Conservation (phyloP, 2,113 vertebrate species). For the Nyctibius bracteatus region DNA sequence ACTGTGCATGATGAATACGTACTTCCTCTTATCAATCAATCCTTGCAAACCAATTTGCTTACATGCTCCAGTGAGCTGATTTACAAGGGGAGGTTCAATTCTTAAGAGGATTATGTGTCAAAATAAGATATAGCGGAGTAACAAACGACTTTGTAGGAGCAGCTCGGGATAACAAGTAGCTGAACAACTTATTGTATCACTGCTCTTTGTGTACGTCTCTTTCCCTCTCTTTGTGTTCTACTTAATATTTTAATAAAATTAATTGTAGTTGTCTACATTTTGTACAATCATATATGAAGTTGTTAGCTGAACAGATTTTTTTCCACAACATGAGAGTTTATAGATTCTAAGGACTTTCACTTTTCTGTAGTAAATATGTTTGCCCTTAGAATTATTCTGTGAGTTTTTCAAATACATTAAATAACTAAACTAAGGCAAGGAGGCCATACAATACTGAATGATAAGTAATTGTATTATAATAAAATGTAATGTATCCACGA, state of each 20-base stretch:
- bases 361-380: not conserved
- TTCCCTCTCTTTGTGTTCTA: not conserved
- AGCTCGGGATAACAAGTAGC: not conserved
- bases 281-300: not conserved
- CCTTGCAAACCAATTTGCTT: conserved; percentile 1
- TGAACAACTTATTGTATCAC: not conserved
- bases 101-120: not conserved
- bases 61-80: not conserved
- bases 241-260: not conserved
- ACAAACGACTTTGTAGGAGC: not conserved
- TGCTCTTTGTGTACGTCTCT: not conserved
- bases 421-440: not conserved
- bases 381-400: not conserved
- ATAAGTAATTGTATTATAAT: not conserved
- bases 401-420: not conserved
- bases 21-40: not conserved
- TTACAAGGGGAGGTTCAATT: not conserved
- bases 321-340: not conserved
- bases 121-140: not conserved
- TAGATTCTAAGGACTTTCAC: not conserved
- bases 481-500: not conserved
- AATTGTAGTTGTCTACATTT: not conserved
- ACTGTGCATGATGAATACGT: not conserved
- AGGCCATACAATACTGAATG: not conserved
- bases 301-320: not conserved